These are phyloP conservation scores for Netelia fuscicornis DNA, from an alignment of 2,888 invertebrate species.

Conservation along the genomic window DNA sequence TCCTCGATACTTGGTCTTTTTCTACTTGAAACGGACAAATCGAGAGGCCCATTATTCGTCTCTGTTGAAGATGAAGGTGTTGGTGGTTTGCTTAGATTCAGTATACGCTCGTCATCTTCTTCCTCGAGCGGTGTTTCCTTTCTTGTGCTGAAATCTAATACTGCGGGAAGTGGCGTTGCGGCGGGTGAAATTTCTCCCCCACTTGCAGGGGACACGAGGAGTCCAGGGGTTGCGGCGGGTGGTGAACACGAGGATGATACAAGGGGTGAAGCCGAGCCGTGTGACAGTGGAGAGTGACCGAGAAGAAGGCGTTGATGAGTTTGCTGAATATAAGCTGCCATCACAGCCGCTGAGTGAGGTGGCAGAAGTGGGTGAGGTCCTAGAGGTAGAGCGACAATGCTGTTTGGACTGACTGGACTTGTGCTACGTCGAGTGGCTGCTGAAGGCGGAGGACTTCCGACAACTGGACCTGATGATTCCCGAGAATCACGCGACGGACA, in stretches of 20 bases:
- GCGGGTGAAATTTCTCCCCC: constrained; percentile 85
- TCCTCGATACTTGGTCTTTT: constrained; percentile 90
- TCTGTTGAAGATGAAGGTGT: constrained; percentile 86
- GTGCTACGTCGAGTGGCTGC: constrained; percentile 86
- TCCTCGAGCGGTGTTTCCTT: constrained; percentile 86
- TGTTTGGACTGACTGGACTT: constrained; percentile 88
- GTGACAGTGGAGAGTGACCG: constrained; percentile 87
- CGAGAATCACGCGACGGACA: constrained; percentile 93
- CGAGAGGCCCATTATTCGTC: constrained; percentile 89
- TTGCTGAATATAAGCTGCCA: constrained; percentile 92
- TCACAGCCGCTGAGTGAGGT: constrained; percentile 91
- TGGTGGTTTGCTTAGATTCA: constrained; percentile 90
- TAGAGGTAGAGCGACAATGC: constrained; percentile 89
- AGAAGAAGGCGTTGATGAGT: constrained; percentile 91
- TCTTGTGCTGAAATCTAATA: constrained; percentile 93
- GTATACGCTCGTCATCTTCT: constrained; percentile 88
- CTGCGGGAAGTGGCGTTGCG: constrained; percentile 85
- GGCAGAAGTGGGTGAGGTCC: constrained; percentile 89
- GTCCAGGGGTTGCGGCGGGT: constrained; percentile 85
- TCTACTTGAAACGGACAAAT: constrained; percentile 91
- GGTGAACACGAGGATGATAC: constrained; percentile 90
- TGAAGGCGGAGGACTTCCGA: constrained; percentile 90
- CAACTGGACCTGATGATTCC: constrained; percentile 88
- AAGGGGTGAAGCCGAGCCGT: constrained; percentile 89
- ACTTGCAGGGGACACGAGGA: constrained; percentile 87